phyloP scores from a whole-genome alignment of 2,888 invertebrate genomes.

The Boloria euphrosyne region DNA sequence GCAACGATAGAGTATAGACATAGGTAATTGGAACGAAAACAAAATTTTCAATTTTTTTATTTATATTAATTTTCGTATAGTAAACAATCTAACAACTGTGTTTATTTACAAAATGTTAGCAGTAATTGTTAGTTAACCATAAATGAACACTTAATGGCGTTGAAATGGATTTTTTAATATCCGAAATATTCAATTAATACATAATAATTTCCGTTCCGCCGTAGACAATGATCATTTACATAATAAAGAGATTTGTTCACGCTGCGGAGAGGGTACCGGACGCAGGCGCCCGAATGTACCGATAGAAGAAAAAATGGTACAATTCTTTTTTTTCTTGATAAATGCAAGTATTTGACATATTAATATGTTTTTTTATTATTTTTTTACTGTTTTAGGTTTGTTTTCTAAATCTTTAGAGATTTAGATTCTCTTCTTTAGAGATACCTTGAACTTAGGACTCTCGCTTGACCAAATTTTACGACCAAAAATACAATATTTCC shows the following conservation, averaged over 20 bases:
- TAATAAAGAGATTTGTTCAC: constrained; percentile 74
- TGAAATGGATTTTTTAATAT: constrained; percentile 35
- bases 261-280: constrained; percentile 55
- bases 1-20: no score
- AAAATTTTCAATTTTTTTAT: no score
- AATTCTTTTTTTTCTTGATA: no score
- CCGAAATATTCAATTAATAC: constrained; percentile 37
- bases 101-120: background rate
- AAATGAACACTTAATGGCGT: constrained; percentile 19
- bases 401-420: no score
- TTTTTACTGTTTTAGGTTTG: no score
- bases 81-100: background rate
- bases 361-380: background rate
- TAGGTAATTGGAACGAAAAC: no score
- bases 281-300: constrained; percentile 46
- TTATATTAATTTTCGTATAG: no score
- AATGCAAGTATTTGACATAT: background rate
- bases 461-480: no score
- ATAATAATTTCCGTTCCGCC: constrained; percentile 58
- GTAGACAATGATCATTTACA: constrained; percentile 61
- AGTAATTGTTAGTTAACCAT: background rate
- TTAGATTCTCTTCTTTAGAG: no score
- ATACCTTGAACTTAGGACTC: no score
- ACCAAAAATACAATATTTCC: no score
- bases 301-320: constrained; percentile 44